Evolutionary conservation across 2,888 invertebrate genomes (phyloP).

Genomic region (Globia sparganii): DNA sequence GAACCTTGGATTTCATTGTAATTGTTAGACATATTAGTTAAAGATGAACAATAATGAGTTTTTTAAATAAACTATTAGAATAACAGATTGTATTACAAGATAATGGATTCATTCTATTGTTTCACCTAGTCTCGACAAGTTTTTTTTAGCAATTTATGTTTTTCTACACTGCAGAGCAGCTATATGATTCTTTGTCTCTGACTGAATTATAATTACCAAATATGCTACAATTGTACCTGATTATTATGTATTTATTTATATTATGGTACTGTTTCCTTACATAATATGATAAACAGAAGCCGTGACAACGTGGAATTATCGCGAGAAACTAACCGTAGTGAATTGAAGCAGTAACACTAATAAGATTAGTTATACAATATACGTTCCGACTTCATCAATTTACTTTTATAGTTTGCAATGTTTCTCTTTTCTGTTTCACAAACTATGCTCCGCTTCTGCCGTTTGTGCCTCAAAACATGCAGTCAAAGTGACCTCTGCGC

Average conservation of each 20-base stretch:
- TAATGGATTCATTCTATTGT: slow-evolving; percentile 57
- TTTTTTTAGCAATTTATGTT: not conserved
- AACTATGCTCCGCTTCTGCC: no score
- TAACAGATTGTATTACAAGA: slow-evolving; percentile 44
- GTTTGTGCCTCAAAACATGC: no score
- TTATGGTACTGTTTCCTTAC: slow-evolving; percentile 11
- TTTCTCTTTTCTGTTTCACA: not conserved
- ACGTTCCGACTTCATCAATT: slow-evolving; percentile 36
- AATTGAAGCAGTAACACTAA: slow-evolving; percentile 34
- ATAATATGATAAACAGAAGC: slow-evolving; percentile 32
- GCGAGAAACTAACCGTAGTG: slow-evolving; percentile 23
- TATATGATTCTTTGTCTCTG: slow-evolving; percentile 2
- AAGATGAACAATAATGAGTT: slow-evolving; percentile 40
- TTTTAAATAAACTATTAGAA: slow-evolving; percentile 28
- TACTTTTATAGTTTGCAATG: not conserved
- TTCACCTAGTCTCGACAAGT: slow-evolving; percentile 25
- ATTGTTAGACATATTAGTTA: slow-evolving; percentile 29
- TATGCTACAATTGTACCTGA: not conserved
- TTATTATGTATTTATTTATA: slow-evolving; percentile 1
- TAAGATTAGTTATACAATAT: slow-evolving; percentile 42
- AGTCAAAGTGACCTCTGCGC: no score
- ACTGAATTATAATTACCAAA: not conserved
- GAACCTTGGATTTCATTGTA: slow-evolving; percentile 47
- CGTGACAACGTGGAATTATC: slow-evolving; percentile 30
- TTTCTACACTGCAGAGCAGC: slow-evolving; percentile 15